Evolutionary conservation across 2,888 invertebrate genomes (phyloP), one percentile per base, ranked within the genome.

Genomic region (Pheosia tremula): DNA sequence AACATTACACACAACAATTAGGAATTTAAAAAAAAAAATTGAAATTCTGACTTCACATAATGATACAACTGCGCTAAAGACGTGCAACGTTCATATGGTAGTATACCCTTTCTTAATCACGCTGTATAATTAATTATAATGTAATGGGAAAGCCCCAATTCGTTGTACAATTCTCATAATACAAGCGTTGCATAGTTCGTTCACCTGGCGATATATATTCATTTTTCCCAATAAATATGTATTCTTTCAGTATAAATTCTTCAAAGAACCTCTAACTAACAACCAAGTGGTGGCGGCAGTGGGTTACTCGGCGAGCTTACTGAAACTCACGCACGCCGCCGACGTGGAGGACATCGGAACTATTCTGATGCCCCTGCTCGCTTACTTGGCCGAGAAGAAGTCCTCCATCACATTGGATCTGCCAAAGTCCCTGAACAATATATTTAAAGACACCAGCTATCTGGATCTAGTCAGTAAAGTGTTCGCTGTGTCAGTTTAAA

Each of bases 241-340:
- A 24, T 43, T 43, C 3, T 4, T 90, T 60, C 88, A 93, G 93
- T 88, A 86, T 66, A 87, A 90, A 76, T 90, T 81, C 72, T 73
- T 92, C 49, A 81, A 77, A 57, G 85, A 84, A 61, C 87, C 88
- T 0, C 60, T 90, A 5, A 75, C 78, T 8, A 80, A 87, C 56
- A 68, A 59, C 38, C 85, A 88, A 76, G 83, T 90, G 7, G 59
- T 72, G 47, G 67, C 61, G 4, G 80, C 83, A 1, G 62, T 86
- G 24, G 75, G 77, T 13, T 86, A 84, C 71, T 72, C 90, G 24
- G 68, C 77, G 45, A 66, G 77, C 9, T 71, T 84, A 47, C 78
- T 83, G 6, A 82, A 83, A 62, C 58, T 78, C 36, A 66, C 82
- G 3, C 70, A 79, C 38, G 77, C 76, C 49, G 74, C 74, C 3